A percentile compares a stretch with the other conserved stretches of the same genome.
Conservation (phyloP, 2,797 vertebrate genomes). For the Luscinia megarhynchos region DNA sequence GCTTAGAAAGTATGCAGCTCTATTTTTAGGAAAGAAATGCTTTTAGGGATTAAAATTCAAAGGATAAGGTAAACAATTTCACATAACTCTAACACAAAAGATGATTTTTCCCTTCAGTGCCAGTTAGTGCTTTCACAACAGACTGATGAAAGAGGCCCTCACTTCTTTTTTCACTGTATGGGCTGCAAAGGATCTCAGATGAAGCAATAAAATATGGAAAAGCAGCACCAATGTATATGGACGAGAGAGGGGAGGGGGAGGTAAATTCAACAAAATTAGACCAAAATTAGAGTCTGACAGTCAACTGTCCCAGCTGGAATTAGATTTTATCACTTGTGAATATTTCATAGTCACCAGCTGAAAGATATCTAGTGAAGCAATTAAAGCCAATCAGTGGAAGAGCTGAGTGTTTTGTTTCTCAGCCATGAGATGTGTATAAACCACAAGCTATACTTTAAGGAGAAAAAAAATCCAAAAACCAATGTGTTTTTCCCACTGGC, state of each 20-base stretch:
- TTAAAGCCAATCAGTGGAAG: slow-evolving; percentile 26
- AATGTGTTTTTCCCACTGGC: background rate
- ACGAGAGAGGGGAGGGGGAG: background rate
- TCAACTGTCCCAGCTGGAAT: background rate
- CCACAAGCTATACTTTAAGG: background rate
- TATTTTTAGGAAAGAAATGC: background rate
- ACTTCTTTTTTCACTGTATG: background rate
- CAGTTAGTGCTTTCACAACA: background rate
- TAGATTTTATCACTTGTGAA: slow-evolving; percentile 12
- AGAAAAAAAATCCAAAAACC: background rate
- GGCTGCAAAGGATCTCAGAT: background rate
- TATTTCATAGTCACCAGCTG: slow-evolving; percentile 32
- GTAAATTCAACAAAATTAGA: background rate
- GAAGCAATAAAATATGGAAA: background rate
- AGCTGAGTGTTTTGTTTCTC: background rate
- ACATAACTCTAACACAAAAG: fast-evolving
- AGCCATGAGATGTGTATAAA: background rate
- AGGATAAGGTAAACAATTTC: slow-evolving; percentile 26
- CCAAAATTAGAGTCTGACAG: background rate
- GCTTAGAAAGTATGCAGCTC: background rate
- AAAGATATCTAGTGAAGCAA: slow-evolving; percentile 36
- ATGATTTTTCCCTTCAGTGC: background rate
- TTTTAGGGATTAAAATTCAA: slow-evolving; percentile 43
- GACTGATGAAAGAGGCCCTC: background rate
- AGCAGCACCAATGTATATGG: background rate